Base-by-base conservation (phyloP, 1,140 invertebrate species). In the Halictus rubicundus region DNA sequence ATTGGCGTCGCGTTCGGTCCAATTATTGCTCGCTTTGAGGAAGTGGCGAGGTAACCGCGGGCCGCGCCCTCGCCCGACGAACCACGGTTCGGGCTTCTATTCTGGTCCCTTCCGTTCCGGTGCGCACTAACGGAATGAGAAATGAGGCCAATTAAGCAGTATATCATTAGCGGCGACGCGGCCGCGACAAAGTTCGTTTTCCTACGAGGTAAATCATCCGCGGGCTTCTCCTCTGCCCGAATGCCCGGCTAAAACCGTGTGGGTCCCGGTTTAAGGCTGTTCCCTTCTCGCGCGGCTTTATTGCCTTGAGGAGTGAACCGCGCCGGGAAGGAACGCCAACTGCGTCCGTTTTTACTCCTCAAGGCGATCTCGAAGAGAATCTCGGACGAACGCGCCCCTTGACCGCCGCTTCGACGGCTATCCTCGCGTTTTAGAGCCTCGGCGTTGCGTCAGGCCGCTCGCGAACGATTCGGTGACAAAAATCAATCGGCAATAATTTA, bases 101-200 rank as follows among this genome's bases (percentile, higher is more conserved):
- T 91, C 89, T 88, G 85, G 81, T 71, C 66, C 42, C 60, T 87
- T 74, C 80, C 21, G 79, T 83, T 86, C 83, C 66, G 83, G 80
- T 78, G 78, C 74, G 69, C 77, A 71, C 75, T 57, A 75, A 78
- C 72, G 85, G 87, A 88, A 90, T 90, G 91, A 92, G 85, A 88
- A 92, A 92, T 89, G 88, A 86, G 88, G 90, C 90, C 89, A 91
- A 92, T 92, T 92, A 92, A 92, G 89, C 88, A 84, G 86, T 91
- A 89, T 90, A 90, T 92, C 90, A 91, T 92, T 92, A 90, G 89
- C 82, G 83, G 72, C 82, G 86, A 84, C 82, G 84, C 84, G 83
- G 78, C 79, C 84, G 83, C 87, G 88, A 89, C 89, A 89, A 89
- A 91, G 88, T 89, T 86, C 71, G 79, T 81, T 88, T 86, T 88